These are phyloP conservation scores for Spodoptera littoralis DNA, from an alignment of 2,888 invertebrate genomes.

Conservation along the genomic window DNA sequence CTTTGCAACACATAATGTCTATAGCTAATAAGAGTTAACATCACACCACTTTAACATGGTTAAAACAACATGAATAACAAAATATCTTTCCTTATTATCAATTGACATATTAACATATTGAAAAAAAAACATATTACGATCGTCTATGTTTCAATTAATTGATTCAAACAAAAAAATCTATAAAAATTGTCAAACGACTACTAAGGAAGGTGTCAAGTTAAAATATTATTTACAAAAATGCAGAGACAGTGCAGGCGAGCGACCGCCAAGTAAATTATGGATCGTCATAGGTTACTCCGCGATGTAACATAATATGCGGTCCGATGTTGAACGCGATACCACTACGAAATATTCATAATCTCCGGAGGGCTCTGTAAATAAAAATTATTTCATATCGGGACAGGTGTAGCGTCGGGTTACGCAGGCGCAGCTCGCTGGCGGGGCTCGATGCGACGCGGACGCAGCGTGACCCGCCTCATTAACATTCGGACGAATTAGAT, in stretches of 20 bases:
- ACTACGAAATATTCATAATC: conserved; percentile 83
- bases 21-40: too few species aligned
- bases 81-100: conserved; percentile 6
- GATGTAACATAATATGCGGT: conserved; percentile 82
- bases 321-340: conserved; percentile 78
- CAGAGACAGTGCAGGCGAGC: conserved; percentile 52
- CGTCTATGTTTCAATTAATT: conserved; percentile 41
- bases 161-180: conserved; percentile 50
- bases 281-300: conserved; percentile 73
- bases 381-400: conserved; percentile 84
- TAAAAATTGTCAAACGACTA: conserved; percentile 64
- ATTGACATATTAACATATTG: conserved; percentile 33
- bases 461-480: conserved; percentile 68
- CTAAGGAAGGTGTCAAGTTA: conserved; percentile 71
- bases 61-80: too few species aligned
- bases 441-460: conserved; percentile 46
- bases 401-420: conserved; percentile 87
- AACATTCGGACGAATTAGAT: conserved; percentile 83
- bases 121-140: conserved; percentile 28
- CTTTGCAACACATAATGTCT: too few species aligned
- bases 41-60: too few species aligned
- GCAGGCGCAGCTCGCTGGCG: conserved; percentile 49
- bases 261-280: conserved; percentile 73
- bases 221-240: conserved; percentile 64
- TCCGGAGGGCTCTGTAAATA: conserved; percentile 84